phyloP scores from a whole-genome alignment of 2,888 invertebrate species.

The Tuberolachnus salignus region DNA sequence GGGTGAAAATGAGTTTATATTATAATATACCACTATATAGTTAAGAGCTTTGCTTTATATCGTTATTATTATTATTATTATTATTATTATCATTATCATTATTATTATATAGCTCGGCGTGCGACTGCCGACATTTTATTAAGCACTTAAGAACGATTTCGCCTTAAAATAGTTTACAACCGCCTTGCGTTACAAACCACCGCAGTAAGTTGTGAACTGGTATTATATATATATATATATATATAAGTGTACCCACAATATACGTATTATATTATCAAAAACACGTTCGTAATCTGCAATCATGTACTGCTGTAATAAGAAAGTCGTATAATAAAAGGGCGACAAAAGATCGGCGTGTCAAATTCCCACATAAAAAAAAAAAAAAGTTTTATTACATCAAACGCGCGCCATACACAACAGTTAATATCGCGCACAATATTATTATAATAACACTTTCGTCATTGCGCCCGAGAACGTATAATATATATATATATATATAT shows the following conservation, averaged over 20 bases:
- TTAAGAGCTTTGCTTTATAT: constrained; percentile 10
- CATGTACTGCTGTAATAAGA: background rate
- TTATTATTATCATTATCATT: too few species aligned
- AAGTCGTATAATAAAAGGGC: constrained; percentile 10
- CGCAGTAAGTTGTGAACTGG: too few species aligned
- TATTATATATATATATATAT: too few species aligned
- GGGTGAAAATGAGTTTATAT: background rate
- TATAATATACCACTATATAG: too few species aligned
- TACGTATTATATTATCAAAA: background rate
- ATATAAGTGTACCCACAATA: too few species aligned
- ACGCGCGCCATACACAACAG: background rate
- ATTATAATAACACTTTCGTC: constrained; percentile 43
- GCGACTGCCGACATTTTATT: constrained; percentile 1
- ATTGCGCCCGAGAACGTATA: constrained; percentile 31
- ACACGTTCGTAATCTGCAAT: constrained; percentile 11
- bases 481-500: background rate
- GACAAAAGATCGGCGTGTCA: constrained; percentile 43
- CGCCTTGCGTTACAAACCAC: background rate
- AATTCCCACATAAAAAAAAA: constrained; percentile 49
- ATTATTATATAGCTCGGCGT: constrained; percentile 1
- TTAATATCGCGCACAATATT: constrained; percentile 39
- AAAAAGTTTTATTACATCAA: constrained; percentile 37
- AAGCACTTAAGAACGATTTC: constrained; percentile 12
- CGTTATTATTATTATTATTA: too few species aligned
- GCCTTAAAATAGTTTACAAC: constrained; percentile 15